Evolutionary conservation across 2,113 vertebrate species (phyloP).

Genomic region (Crotalus helleri): DNA sequence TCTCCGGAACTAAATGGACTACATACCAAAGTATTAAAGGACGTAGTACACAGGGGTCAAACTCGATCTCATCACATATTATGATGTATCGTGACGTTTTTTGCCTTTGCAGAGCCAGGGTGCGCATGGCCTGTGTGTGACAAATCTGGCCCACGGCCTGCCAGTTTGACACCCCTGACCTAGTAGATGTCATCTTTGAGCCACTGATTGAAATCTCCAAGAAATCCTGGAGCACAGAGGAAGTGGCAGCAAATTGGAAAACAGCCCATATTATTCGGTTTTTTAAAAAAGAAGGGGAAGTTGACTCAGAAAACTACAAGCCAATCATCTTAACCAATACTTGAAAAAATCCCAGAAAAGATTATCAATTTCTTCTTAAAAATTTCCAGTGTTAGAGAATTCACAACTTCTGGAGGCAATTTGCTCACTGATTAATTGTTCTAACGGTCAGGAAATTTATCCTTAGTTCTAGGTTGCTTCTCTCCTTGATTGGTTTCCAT

Average conservation of each 20-base stretch:
- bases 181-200: neutral
- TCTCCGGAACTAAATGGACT: neutral
- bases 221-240: neutral
- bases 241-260: neutral
- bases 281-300: neutral
- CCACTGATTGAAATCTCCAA: neutral
- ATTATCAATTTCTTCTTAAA: neutral
- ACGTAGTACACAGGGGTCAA: neutral
- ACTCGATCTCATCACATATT: too few relatives aligned
- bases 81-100: too few relatives aligned
- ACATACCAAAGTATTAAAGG: neutral
- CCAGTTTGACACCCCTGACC: too few relatives aligned
- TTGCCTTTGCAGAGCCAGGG: too few relatives aligned
- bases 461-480: too few relatives aligned
- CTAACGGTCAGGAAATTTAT: too few relatives aligned
- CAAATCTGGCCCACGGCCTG: too few relatives aligned
- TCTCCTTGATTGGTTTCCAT: too few relatives aligned
- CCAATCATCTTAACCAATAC: neutral
- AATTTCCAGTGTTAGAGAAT: too few relatives aligned
- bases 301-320: neutral
- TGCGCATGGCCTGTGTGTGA: too few relatives aligned
- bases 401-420: too few relatives aligned
- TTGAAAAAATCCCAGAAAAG: neutral
- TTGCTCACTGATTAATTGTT: too few relatives aligned
- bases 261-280: neutral